Base-by-base conservation (phyloP, 2,888 invertebrate genomes). In the Cylloceria caligata region DNA sequence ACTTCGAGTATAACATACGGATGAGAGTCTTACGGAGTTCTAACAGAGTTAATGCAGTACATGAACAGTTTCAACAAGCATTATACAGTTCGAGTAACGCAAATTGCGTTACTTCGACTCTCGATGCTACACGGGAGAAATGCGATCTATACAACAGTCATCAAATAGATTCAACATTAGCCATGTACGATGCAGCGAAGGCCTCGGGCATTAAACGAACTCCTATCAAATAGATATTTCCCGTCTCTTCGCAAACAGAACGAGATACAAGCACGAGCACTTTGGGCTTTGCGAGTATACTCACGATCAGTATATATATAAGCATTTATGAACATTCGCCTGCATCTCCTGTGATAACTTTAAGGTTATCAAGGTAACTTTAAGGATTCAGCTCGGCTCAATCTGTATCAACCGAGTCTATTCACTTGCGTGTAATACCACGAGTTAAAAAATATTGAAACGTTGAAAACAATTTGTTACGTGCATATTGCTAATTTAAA, bases 41-140 rank as follows among this genome's bases (percentile, higher is more conserved):
- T 55, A 68, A 79, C 68, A 5, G 62, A 57, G 62, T 73, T 79
- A 68, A 68, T 60, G 68, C 62, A 62, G 62, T 62, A 79, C 49
- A 52, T 30, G 49, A 73, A 73, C 57, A 57, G 65, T 72, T 78
- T 67, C 55, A 55, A 36, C 67, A 57, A 49, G 36, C 47, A 67
- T 65, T 73, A 30, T 73, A 67, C 36, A 9, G 47, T 47, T 19
- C 73, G 42, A 36, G 57, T 47, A 72, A 72, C 78, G 72, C 65
- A 60, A 78, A n/a, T n/a, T n/a, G n/a, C n/a, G n/a, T n/a, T n/a
- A n/a, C n/a, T n/a, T 67, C 27, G 65, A 55, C 65, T 71, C 42
- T 27, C 11, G 60, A 2, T 13, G 21, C 60, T 34, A 7, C n/a
- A 34, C 34, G 34, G n/a, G 64, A 42, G 24, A n/a, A 24, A 64